A percentile compares a stretch with the other conserved stretches of the same genome.
phyloP scores from a whole-genome alignment of 2,113 vertebrate species.

The Oreochromis tanganicae region DNA sequence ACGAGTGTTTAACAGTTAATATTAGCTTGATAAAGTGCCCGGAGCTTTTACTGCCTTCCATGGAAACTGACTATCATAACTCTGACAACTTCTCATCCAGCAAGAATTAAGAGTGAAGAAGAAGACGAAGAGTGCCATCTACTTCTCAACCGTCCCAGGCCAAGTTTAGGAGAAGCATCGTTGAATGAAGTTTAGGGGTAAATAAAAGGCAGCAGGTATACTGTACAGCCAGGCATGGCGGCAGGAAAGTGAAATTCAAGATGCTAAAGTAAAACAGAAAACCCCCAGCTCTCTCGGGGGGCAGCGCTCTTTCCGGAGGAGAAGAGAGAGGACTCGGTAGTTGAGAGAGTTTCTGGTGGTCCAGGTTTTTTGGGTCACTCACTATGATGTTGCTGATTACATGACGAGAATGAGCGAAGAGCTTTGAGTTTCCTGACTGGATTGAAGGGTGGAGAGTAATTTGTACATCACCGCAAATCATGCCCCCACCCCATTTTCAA shows the following conservation, averaged over 20 bases:
- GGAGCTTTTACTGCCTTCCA: conserved; percentile 37
- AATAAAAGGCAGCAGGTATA: conserved; percentile 44
- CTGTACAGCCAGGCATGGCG: not conserved
- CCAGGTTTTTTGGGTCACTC: conserved; percentile 77
- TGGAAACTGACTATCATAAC: conserved; percentile 48
- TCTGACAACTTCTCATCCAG: conserved; percentile 30
- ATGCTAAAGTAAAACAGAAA: conserved; percentile 73
- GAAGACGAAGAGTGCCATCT: conserved; percentile 14
- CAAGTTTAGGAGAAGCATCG: not conserved
- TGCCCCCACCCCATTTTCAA: not conserved
- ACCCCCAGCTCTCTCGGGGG: conserved; percentile 73
- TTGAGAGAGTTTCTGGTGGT: conserved; percentile 72
- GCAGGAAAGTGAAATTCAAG: conserved; percentile 84
- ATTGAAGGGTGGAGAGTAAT: not conserved
- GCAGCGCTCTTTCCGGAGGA: conserved; percentile 73
- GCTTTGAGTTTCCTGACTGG: not conserved
- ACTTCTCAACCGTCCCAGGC: not conserved
- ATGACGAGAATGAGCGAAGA: conserved; percentile 52
- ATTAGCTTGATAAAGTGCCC: conserved; percentile 58
- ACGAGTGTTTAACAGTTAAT: conserved; percentile 52
- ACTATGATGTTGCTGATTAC: conserved; percentile 82
- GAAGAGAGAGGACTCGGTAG: conserved; percentile 75
- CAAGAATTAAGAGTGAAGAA: conserved; percentile 19
- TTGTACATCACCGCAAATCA: not conserved
- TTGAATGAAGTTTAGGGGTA: not conserved